Evolutionary conservation across 1,140 invertebrate genomes (phyloP), one percentile per base, ranked within the genome.

Genomic region (Hirudo medicinalis): DNA sequence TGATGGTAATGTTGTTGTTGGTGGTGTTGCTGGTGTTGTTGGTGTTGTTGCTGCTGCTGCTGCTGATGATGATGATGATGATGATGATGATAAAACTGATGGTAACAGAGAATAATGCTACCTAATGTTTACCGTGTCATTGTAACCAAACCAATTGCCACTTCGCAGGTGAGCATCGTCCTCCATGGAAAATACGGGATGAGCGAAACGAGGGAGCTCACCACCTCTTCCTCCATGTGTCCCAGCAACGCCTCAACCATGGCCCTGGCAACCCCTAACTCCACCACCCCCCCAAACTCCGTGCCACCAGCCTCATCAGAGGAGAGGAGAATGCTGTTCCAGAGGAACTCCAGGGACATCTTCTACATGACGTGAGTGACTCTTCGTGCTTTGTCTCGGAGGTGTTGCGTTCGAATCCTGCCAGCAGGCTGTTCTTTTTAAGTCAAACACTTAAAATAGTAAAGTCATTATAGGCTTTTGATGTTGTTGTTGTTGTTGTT

Each of bases 171-270:
- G 55, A 81, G 78, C 74, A 75, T 82, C 25, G 80, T 82, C 54
- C 75, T 82, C 8, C 80, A 82, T 74, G 81, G 81, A 27, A 80
- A 81, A 43, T 77, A 81, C 60, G 81, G 80, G 13, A 79, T 82
- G 76, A 80, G 79, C 0, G 81, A 82, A 68, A 82, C 81, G 29
- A 73, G 81, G 57, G 80, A 82, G 73, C 76, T 81, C 9, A 77
- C 79, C 55, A 79, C 78, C 8, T 25, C 57, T 13, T 27, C 55
- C 8, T 25, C 57, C 22, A 63, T 63, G 22, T 63, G 57, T 15
- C 29, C 57, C 22, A 63, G 22, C 8, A 63, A 63, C 57, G 57
- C 57, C 22, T 25, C 57, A 22, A 25, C 57, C 22, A n/a, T 22
- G 22, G 22, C 57, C 57, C 22, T 63, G 57, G 11, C 29, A 2